Evolutionary conservation across 2,888 invertebrate genomes (phyloP), one percentile per base, ranked within the genome.

Genomic region (Hypomecis punctinalis): DNA sequence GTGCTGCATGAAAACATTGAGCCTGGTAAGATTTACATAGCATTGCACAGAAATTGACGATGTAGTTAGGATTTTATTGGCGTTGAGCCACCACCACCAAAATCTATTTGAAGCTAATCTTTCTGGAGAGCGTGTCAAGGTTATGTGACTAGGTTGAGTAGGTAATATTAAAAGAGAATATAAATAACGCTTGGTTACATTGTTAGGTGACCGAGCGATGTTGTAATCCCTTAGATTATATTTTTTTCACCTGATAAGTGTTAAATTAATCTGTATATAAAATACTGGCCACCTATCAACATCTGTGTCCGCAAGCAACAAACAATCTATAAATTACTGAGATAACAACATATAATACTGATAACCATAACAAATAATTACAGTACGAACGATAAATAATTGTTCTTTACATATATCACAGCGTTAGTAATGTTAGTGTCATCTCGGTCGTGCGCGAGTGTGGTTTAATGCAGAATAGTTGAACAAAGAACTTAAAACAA

Each of bases 1-100:
- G 86, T 91, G 0, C 74, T 84, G 51, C 64, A 74, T 0, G 86
- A 91, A 42, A 91, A 92, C 43, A 75, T 92, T 10, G 84, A 89
- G 13, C 80, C 82, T 0, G 78, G 92, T 91, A 56, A 79, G 85
- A 46, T 23, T 23, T 23, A 3, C 3, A 23, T 23, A 23, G 23
- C 23, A 2, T 23, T 23, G 3, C 10, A 49, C 23, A 39, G 39
- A 39, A 6, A 39, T 23, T 23, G 23, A 23, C 23, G 3, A 23
- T 23, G 23, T 23, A 23, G 23, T 23, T 23, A 23, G 23, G 23
- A 23, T 23, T 23, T 23, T 23, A 2, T 1, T 23, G 23, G 23
- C 23, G 23, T 3, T 23, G 23, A 23, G 23, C 23, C 23, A 23
- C 23, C 23, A 3, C 23, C 23, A 23, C 23, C 23, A 23, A 23